A percentile compares a stretch with the other conserved stretches of the same genome.
phyloP scores from a whole-genome alignment of 2,113 vertebrate species.

The Calidris pugnax region DNA sequence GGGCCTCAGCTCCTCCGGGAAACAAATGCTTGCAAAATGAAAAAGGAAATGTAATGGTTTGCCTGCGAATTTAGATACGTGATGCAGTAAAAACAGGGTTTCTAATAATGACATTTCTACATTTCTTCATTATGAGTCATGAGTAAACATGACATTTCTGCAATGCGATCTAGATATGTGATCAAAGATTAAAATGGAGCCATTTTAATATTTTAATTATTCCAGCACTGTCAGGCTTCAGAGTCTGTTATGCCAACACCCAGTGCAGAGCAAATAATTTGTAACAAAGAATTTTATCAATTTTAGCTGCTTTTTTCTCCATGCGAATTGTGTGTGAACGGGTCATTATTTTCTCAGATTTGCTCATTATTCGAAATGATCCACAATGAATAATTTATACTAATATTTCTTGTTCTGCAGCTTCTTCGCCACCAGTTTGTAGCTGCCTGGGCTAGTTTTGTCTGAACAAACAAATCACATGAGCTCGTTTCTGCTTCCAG shows the following conservation, averaged over 20 bases:
- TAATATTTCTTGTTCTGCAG: conserved; percentile 52
- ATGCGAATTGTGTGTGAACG: background rate
- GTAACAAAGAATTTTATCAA: conserved; percentile 69
- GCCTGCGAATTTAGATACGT: conserved; percentile 36
- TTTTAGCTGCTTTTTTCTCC: conserved; percentile 48
- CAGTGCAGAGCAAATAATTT: conserved; percentile 60
- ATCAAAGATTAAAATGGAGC: conserved; percentile 52
- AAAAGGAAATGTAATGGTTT: conserved; percentile 39
- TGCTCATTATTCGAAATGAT: conserved; percentile 46
- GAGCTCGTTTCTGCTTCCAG: conserved; percentile 4
- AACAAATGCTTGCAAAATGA: conserved; percentile 50
- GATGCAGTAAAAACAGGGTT: conserved; percentile 53
- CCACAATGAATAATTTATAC: conserved; percentile 56
- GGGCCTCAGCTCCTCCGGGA: conserved; percentile 39
- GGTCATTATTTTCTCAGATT: conserved; percentile 68
- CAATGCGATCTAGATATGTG: conserved; percentile 41
- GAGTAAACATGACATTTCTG: conserved; percentile 67
- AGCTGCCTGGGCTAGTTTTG: conserved; percentile 49
- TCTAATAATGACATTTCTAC: conserved; percentile 62
- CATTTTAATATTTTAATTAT: conserved; percentile 65
- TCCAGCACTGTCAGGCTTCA: background rate
- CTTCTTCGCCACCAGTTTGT: conserved; percentile 32
- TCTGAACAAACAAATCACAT: conserved; percentile 35
- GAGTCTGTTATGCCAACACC: conserved; percentile 18
- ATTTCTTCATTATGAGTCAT: conserved; percentile 66